Conservation (phyloP, 2,113 vertebrate genomes). For the Neolamprologus tretocephalus region DNA sequence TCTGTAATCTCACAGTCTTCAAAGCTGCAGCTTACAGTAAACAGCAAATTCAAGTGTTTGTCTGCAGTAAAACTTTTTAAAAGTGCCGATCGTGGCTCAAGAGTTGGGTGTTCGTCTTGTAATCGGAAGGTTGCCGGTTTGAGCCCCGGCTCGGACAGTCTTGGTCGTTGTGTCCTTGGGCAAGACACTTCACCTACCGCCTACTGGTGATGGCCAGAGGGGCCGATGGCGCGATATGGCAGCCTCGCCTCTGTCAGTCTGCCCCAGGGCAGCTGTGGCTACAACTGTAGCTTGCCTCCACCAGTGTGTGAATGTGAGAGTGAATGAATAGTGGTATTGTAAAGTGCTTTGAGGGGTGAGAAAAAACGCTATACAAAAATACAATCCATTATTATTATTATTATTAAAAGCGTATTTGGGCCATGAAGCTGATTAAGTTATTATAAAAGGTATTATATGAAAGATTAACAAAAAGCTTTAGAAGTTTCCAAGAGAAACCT, state of each 20-base stretch:
- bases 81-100: not conserved
- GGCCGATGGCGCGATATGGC: fast-evolving
- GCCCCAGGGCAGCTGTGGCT: not conserved
- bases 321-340: not conserved
- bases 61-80: not conserved
- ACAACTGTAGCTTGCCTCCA: not conserved
- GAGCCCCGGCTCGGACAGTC: not conserved
- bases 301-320: not conserved
- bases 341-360: not conserved
- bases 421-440: not conserved
- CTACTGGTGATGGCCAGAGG: not conserved
- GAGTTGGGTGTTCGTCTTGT: not conserved
- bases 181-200: not conserved
- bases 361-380: not conserved
- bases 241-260: not conserved
- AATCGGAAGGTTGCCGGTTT: not conserved
- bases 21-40: not conserved
- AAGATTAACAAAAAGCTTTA: not conserved
- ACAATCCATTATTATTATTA: not conserved
- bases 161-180: not conserved
- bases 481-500: not conserved
- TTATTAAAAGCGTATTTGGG: not conserved
- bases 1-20: not conserved
- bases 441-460: not conserved
- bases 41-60: not conserved